Base-by-base conservation (phyloP, 1,140 invertebrate genomes). In the Eupristina koningsbergeri region DNA sequence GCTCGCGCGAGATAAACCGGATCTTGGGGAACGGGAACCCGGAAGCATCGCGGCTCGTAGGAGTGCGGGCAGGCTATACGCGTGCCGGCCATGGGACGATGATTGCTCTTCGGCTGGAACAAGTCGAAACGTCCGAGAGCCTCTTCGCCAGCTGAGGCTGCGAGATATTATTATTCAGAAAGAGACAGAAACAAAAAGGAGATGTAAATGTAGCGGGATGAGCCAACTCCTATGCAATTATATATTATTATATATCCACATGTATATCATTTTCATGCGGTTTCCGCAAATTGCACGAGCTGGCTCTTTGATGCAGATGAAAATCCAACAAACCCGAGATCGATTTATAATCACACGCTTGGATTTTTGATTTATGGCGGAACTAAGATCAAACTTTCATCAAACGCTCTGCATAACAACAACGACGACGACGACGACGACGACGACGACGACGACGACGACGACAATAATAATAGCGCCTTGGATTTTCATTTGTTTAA, bases 11-110 rank as follows among this genome's bases (percentile, higher is more conserved):
- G 80, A 81, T 81, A 86, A 88, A 88, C 85, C 87, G 86, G 86
- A 88, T 88, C 86, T 80, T 80, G 63, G 85, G 75, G 15, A 58
- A 58, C 84, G 84, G 83, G 75, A 85, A 85, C 86, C 87, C 87
- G 88, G 87, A 88, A 88, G 85, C 80, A 71, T 69, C 34, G 31
- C 75, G 53, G 45, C 53, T 67, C 36, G 45, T 34, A 39, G 15
- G 36, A 41, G 75, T 63, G 3, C 58, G 58, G 39, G 36, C 39
- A 17, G 19, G 36, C n/a, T 41, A 8, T 63, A 34, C 83, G 63
- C 85, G 85, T 84, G 82, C 81, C 84, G 64, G 81, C 85, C 84
- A 85, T 34, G 58, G 58, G 53, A 63, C 58, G 36, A 80, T 80
- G 61, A 87, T 87, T 87, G 87, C 84, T 22, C n/a, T 63, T 64